phyloP scores from a whole-genome alignment of 2,888 invertebrate genomes.

The Nephrotoma guestfalica region DNA sequence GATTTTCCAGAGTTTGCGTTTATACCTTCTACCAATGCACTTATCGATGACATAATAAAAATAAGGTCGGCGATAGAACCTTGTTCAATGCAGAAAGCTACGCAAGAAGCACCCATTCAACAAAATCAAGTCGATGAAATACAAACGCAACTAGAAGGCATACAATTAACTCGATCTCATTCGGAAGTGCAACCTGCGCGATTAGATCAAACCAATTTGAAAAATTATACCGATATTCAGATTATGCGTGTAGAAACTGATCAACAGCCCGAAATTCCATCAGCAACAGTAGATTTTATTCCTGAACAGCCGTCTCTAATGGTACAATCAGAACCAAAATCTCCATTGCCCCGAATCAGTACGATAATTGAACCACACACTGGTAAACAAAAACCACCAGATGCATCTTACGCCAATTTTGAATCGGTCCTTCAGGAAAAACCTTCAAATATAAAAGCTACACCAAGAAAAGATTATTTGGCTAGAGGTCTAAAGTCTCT shows the following conservation, averaged over 20 bases:
- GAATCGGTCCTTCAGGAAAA: background rate
- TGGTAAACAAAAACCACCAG: background rate
- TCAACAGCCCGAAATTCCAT: background rate
- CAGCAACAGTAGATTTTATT: background rate
- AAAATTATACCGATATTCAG: background rate
- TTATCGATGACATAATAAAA: background rate
- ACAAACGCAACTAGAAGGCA: background rate
- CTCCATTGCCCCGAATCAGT: background rate
- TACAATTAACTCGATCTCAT: background rate
- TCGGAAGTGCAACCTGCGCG: background rate
- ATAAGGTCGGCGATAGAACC: background rate
- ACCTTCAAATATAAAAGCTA: background rate
- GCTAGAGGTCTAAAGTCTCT: background rate
- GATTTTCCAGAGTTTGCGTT: background rate
- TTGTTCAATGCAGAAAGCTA: background rate
- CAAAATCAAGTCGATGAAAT: background rate
- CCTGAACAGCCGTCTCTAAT: background rate
- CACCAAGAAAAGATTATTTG: background rate
- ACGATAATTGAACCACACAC: background rate
- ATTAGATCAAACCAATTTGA: background rate
- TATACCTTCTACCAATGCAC: background rate
- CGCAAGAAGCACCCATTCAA: background rate
- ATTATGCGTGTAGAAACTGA: background rate
- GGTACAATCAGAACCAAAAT: background rate
- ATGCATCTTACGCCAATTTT: background rate